Conservation (phyloP, 2,797 vertebrate species). For the Linurgus olivaceus region DNA sequence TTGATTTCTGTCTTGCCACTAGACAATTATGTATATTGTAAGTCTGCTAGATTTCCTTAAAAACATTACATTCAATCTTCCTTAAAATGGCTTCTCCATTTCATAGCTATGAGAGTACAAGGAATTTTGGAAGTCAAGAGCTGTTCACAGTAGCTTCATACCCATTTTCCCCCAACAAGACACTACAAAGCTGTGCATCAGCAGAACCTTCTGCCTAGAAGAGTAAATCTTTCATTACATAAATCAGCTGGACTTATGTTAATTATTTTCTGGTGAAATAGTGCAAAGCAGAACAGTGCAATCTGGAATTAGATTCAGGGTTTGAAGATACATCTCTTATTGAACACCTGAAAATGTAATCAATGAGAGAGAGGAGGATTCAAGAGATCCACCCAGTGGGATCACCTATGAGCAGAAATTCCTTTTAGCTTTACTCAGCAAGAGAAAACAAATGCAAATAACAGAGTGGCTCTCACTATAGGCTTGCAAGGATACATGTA, state of each 20-base stretch:
- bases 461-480: neutral
- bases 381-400: neutral
- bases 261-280: neutral
- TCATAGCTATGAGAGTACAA: neutral
- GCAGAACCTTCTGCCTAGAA: neutral
- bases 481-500: neutral
- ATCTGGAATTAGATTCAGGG: neutral
- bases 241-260: neutral
- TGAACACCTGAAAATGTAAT: neutral
- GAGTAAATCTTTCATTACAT: neutral
- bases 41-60: neutral
- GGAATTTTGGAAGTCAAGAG: neutral
- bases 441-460: neutral
- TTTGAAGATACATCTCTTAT: neutral
- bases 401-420: neutral
- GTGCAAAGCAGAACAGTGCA: neutral
- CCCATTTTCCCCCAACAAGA: neutral
- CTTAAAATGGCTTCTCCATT: neutral
- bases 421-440: neutral
- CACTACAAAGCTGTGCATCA: neutral
- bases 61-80: neutral
- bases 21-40: neutral
- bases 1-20: neutral
- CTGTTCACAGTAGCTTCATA: neutral
- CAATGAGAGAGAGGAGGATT: neutral